These are phyloP conservation scores for Urophycis tenuis DNA, from an alignment of 2,797 vertebrate genomes.

Conservation along the genomic window DNA sequence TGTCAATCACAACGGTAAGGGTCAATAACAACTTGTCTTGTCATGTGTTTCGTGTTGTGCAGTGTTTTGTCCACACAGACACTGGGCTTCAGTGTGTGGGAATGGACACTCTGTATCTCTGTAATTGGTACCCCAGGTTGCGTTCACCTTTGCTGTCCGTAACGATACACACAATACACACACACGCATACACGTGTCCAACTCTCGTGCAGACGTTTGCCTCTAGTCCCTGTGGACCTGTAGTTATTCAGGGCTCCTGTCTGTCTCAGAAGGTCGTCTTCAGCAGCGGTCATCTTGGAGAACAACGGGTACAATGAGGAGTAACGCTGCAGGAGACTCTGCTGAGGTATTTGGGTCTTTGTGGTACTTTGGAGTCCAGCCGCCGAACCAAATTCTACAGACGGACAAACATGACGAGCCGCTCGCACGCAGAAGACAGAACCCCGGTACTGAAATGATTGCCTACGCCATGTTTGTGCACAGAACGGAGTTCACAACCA, in stretches of 20 bases:
- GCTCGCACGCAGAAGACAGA: too few species aligned
- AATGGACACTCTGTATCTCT: neutral
- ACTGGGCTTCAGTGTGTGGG: neutral
- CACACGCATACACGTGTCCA: neutral
- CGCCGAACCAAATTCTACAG: neutral
- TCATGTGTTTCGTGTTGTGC: too few species aligned
- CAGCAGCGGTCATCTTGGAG: slow-evolving; percentile 17
- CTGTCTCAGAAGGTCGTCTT: slow-evolving; percentile 38
- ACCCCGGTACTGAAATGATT: neutral
- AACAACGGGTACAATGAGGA: neutral
- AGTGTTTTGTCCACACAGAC: neutral
- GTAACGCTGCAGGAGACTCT: neutral
- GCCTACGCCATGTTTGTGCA: neutral
- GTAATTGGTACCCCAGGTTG: neutral
- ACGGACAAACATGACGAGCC: neutral
- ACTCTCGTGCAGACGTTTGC: neutral
- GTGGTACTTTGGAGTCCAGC: neutral
- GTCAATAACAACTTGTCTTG: neutral
- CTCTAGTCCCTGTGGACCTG: slow-evolving; percentile 10
- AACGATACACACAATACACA: slow-evolving; percentile 4
- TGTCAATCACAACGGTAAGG: neutral
- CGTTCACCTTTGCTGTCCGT: neutral
- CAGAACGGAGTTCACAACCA: neutral
- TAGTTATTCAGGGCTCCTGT: slow-evolving; percentile 20
- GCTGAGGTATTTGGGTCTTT: too few species aligned